A percentile compares a stretch with the other conserved stretches of the same genome.
phyloP scores from a whole-genome alignment of 1,140 invertebrate species.

The Fragariocoptes setiger region DNA sequence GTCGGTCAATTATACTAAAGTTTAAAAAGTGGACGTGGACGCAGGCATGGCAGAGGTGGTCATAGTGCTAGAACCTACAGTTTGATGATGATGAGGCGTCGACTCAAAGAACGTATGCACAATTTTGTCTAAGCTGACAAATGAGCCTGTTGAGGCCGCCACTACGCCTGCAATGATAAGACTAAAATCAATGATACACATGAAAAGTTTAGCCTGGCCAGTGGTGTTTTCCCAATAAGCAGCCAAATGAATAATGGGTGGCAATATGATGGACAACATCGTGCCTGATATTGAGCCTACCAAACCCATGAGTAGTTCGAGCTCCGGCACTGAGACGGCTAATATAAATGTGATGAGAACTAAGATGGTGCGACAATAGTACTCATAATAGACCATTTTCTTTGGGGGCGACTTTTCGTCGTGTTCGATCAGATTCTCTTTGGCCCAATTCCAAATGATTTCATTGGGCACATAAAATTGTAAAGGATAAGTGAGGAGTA shows the following conservation, averaged over 20 bases:
- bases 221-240: background rate
- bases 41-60: too few relatives aligned
- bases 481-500: constrained; percentile 50
- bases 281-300: background rate
- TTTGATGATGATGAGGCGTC: too few relatives aligned
- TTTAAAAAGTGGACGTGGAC: too few relatives aligned
- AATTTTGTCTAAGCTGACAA: background rate
- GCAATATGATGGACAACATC: background rate
- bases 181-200: background rate
- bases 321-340: background rate
- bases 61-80: too few relatives aligned
- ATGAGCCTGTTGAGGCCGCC: background rate
- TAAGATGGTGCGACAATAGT: background rate
- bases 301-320: background rate
- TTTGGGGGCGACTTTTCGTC: background rate
- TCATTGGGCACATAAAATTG: constrained; percentile 69
- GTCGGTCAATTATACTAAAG: too few relatives aligned
- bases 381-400: background rate
- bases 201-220: background rate
- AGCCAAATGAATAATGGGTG: background rate
- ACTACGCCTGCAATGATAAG: background rate
- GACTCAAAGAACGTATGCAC: too few relatives aligned
- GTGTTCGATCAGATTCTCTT: background rate
- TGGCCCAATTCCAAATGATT: constrained; percentile 30
- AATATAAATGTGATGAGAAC: background rate